Evolutionary conservation across 1,140 invertebrate genomes (phyloP).

Genomic region (Dicyema japonicum): DNA sequence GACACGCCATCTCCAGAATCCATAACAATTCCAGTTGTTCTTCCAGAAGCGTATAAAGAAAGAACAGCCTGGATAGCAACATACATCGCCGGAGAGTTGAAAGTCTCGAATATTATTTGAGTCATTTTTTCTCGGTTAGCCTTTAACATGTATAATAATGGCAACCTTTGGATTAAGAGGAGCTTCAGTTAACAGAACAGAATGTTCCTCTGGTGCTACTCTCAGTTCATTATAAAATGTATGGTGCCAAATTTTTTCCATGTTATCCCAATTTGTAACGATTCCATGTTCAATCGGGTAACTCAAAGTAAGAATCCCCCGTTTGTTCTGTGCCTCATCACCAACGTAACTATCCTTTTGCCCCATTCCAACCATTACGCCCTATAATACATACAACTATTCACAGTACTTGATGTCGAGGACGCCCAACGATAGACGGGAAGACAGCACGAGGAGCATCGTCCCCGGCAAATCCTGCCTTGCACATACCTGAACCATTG

Average conservation of each 20-base stretch:
- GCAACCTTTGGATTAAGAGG: conserved; percentile 22
- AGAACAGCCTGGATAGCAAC: conserved; percentile 2
- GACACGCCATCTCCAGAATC: conserved; percentile 4
- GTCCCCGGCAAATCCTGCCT: too few relatives aligned
- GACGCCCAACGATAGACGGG: too few relatives aligned
- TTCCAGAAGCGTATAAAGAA: conserved; percentile 2
- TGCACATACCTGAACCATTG: too few relatives aligned
- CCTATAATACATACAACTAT: too few relatives aligned
- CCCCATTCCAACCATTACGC: conserved; percentile 2
- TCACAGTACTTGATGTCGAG: too few relatives aligned
- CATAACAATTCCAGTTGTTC: conserved; percentile 4
- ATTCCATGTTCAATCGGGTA: conserved; percentile 6
- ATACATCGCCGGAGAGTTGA: conserved; percentile 2
- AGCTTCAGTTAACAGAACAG: conserved; percentile 8
- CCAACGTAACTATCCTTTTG: conserved; percentile 28
- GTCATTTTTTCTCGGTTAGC: conserved; percentile 5
- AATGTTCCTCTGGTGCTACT: conserved; percentile 11
- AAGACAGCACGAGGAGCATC: too few relatives aligned
- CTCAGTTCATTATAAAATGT: conserved; percentile 8
- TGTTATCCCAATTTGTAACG: conserved; percentile 7
- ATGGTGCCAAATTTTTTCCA: conserved; percentile 7
- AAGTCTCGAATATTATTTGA: conserved; percentile 5
- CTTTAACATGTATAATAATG: too few relatives aligned
- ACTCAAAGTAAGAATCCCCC: conserved; percentile 5
- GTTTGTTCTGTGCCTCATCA: conserved; percentile 21